phyloP scores from a whole-genome alignment of 1,140 invertebrate species.

The Eubasilissa regina region DNA sequence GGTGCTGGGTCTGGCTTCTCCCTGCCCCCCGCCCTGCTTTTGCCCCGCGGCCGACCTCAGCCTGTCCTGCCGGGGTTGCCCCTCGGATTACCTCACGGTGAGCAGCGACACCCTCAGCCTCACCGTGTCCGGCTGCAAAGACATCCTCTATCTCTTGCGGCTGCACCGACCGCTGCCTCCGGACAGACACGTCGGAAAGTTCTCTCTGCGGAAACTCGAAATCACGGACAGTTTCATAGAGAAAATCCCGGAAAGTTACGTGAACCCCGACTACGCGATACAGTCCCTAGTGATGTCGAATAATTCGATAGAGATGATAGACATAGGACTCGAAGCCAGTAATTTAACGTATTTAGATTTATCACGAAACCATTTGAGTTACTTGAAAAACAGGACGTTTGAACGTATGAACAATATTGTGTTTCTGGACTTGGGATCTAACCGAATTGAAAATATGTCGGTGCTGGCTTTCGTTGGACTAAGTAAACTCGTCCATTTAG shows the following conservation, averaged over 20 bases:
- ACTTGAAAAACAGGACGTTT: slow-evolving; percentile 64
- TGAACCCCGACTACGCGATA: slow-evolving; percentile 64
- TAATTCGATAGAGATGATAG: slow-evolving; percentile 65
- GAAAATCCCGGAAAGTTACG: slow-evolving; percentile 50
- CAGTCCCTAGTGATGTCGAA: slow-evolving; percentile 65
- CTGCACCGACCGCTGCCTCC: slow-evolving; percentile 53
- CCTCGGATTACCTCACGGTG: slow-evolving; percentile 51
- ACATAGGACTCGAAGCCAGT: slow-evolving; percentile 62
- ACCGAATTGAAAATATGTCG: slow-evolving; percentile 65
- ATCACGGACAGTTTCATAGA: slow-evolving; percentile 54
- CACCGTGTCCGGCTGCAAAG: slow-evolving; percentile 49
- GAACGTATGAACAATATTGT: slow-evolving; percentile 65
- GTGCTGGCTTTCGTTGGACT: slow-evolving; percentile 71
- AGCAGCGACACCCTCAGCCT: slow-evolving; percentile 43
- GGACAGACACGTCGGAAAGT: not conserved
- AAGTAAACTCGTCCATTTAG: slow-evolving; percentile 72
- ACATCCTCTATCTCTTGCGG: slow-evolving; percentile 64
- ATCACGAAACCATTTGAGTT: slow-evolving; percentile 64
- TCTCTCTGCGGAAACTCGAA: slow-evolving; percentile 39
- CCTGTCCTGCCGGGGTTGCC: slow-evolving; percentile 53
- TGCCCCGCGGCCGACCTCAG: slow-evolving; percentile 39
- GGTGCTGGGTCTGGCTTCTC: slow-evolving; percentile 39
- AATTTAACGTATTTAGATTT: slow-evolving; percentile 68
- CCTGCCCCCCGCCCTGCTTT: slow-evolving; percentile 51
- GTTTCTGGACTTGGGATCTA: slow-evolving; percentile 64